phyloP scores from a whole-genome alignment of 2,113 vertebrate species.

The Clarias batrachus region DNA sequence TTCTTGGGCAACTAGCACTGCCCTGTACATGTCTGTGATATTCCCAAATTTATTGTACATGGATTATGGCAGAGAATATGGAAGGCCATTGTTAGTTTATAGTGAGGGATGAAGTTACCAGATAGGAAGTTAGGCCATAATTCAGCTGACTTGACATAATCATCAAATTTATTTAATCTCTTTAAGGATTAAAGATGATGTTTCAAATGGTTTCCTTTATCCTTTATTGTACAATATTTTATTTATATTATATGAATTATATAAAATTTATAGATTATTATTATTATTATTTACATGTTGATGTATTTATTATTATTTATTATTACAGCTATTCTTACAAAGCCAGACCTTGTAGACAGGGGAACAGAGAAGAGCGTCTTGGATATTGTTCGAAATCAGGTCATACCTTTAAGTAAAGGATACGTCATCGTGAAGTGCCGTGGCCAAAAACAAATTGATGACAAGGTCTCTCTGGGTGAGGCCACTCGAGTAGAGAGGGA shows the following conservation, averaged over 20 bases:
- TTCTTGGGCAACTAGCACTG: too few species aligned
- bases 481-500: conserved; percentile 68
- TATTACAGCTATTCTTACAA: conserved; percentile 76
- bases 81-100: too few species aligned
- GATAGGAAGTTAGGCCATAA: neutral
- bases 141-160: neutral
- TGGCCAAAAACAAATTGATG: conserved; percentile 69
- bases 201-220: neutral
- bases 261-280: neutral
- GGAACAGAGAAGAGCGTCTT: conserved; percentile 69
- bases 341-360: conserved; percentile 78
- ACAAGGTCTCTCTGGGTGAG: conserved; percentile 59
- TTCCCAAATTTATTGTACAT: too few species aligned
- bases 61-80: too few species aligned
- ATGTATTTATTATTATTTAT: neutral
- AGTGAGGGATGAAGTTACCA: too few species aligned
- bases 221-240: neutral
- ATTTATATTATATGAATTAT: neutral
- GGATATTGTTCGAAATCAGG: conserved; percentile 64
- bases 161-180: neutral
- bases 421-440: conserved; percentile 81
- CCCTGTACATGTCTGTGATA: too few species aligned
- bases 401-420: conserved; percentile 74
- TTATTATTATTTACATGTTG: neutral
- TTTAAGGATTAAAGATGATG: neutral